phyloP scores from a whole-genome alignment of 2,888 invertebrate genomes.

The Pocota personata region DNA sequence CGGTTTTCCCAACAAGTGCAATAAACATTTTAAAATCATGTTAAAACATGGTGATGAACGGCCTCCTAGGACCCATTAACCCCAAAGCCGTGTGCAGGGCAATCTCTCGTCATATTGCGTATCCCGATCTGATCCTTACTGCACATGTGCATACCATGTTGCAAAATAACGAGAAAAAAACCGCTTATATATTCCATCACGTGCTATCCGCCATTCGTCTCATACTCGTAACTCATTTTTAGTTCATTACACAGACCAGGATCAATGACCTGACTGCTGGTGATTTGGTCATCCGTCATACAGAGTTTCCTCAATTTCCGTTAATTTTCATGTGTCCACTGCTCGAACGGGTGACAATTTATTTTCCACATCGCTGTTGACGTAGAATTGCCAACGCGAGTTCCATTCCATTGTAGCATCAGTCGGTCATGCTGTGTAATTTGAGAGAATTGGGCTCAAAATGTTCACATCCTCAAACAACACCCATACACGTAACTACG shows the following conservation, averaged over 20 bases:
- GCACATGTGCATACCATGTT: not conserved
- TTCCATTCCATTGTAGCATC: slow-evolving; percentile 26
- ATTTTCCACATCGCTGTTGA: slow-evolving; percentile 35
- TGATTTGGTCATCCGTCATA: slow-evolving; percentile 64
- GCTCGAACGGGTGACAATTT: slow-evolving; percentile 54
- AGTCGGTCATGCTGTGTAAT: slow-evolving; percentile 13
- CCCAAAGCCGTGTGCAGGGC: not conserved
- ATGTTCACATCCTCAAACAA: not conserved
- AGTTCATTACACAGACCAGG: slow-evolving; percentile 57
- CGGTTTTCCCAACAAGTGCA: slow-evolving; percentile 5
- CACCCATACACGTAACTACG: no score
- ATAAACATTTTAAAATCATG: slow-evolving; percentile 37
- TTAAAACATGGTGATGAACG: slow-evolving; percentile 21
- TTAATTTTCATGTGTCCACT: slow-evolving; percentile 51
- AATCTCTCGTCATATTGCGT: not conserved
- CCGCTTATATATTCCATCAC: slow-evolving; percentile 3
- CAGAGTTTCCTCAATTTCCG: slow-evolving; percentile 64
- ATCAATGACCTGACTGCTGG: slow-evolving; percentile 64
- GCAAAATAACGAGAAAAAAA: not conserved
- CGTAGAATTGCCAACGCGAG: not conserved
- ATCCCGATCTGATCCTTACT: not conserved
- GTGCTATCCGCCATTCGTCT: not conserved
- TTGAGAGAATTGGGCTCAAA: slow-evolving; percentile 29
- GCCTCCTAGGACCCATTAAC: not conserved
- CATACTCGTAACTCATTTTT: slow-evolving; percentile 61